Evolutionary conservation across 1,140 invertebrate genomes (phyloP), one percentile per base, ranked within the genome.

Genomic region (Lepidurus arcticus): DNA sequence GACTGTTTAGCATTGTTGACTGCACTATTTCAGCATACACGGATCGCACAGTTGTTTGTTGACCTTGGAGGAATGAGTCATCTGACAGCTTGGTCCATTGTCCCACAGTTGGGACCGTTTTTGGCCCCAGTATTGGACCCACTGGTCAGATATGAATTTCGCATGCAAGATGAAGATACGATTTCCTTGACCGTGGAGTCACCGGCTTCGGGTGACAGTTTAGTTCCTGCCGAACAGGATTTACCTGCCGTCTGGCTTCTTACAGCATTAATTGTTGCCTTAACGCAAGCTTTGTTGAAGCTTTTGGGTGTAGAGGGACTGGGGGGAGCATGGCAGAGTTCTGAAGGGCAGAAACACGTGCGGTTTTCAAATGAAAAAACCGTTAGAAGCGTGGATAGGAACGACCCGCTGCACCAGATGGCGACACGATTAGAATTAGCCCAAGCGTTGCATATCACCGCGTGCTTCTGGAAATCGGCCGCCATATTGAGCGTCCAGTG

Each of bases 391-490:
- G 16, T 65, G 13, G 21, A 21, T 16, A 13, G 21, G 0, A 65
- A 21, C 53, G 53, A 13, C 13, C 16, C 53, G 9, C 53, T 65
- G 21, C 53, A 65, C 16, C 53, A 65, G 53, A 65, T 65, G 53
- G 53, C 53, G n/a, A n/a, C 53, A 1, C 9, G 21, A 21, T 16
- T 65, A 21, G 53, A 7, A 16, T 65, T 65, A 8, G 16, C 53
- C 9, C 53, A 65, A 65, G 53, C 53, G 9, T 65, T 65, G 53
- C 21, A 65, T 21, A 65, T 65, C 53, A 65, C 7, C 53, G 21
- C 53, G 53, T 65, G 53, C 8, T 65, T 65, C n/a, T 65, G 53
- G 53, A 65, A 65, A 65, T n/a, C 53, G 53, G 53, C 53, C 16
- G 53, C 53, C 8, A 65, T 65, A n/a, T 65, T 65, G 53, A 65